Evolutionary conservation across 92 coral and sea anemone species (phyloP), one percentile per base, ranked within the genome.

Genomic region (Parazoanthus atlanticus): DNA sequence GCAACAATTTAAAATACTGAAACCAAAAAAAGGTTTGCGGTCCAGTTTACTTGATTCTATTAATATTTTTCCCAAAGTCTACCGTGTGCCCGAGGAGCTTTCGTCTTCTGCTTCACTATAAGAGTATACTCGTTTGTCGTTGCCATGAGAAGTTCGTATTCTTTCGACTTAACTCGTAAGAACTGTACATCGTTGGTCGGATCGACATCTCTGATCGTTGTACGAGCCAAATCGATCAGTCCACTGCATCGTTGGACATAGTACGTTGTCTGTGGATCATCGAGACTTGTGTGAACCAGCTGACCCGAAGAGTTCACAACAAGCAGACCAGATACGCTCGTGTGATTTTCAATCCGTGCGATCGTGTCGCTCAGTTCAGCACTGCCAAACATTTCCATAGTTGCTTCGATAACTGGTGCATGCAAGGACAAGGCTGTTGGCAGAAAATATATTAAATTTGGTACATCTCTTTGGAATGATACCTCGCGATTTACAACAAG

Each of bases 101-200:
- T 56, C 1, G 56, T 85, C 70, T 95, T 95, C 86, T 95, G 96
- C 28, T 93, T 85, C 8, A 93, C 98, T 15, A 95, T 77, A 11
- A 95, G 89, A 47, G 92, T 76, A 36, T 93, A 95, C 21, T 93
- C 89, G 29, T 56, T 87, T 40, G 94, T 90, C 4, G 96, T 94
- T 16, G 98, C 96, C 23, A 95, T 87, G 85, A 93, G 90, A 28
- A 94, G 89, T 79, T 95, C 98, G 91, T 89, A 88, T 65, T 92
- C 90, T 47, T 85, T 88, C 38, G 98, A 94, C 49, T 91, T 88
- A 33, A 93, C 82, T 72, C 98, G 91, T 79, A 95, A 82, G 78
- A 95, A 95, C 78, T 90, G 90, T 4, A 95, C 85, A 58, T 95
- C 96, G 86, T 95, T 91, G 5, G 91, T 93, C 49, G 96, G 98